A percentile compares a stretch with the other conserved stretches of the same genome.
phyloP scores from a whole-genome alignment of 2,888 invertebrate genomes.

The Oligia fasciuncula region DNA sequence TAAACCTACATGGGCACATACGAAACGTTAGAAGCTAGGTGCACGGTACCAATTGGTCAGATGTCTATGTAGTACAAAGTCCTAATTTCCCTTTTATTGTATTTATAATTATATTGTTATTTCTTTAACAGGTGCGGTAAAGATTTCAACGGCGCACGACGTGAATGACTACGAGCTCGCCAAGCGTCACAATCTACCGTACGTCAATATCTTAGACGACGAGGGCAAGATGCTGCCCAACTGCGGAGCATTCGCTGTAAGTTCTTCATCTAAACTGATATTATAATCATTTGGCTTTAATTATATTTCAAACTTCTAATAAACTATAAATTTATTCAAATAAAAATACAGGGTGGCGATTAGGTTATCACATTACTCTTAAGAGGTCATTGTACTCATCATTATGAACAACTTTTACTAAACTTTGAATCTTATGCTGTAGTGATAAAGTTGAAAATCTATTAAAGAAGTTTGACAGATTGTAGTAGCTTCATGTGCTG shows the following conservation, averaged over 20 bases:
- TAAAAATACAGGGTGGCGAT: no score
- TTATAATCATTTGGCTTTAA: background rate
- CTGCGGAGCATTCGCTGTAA: constrained; percentile 88
- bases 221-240: constrained; percentile 95
- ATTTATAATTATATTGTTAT: background rate
- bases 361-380: no score
- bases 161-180: constrained; percentile 99
- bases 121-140: constrained; percentile 94
- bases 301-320: no score
- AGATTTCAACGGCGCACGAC: constrained; percentile 99
- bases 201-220: constrained; percentile 97
- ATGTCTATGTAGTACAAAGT: background rate
- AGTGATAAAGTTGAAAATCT: no score
- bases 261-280: background rate
- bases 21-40: background rate
- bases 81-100: background rate
- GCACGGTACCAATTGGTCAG: no score
- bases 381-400: no score
- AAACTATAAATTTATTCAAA: no score
- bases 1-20: no score
- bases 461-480: no score
- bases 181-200: constrained; percentile 95
- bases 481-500: no score
- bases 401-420: no score
- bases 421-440: no score